phyloP scores from a whole-genome alignment of 2,888 invertebrate genomes.

The Drosophila conformis region DNA sequence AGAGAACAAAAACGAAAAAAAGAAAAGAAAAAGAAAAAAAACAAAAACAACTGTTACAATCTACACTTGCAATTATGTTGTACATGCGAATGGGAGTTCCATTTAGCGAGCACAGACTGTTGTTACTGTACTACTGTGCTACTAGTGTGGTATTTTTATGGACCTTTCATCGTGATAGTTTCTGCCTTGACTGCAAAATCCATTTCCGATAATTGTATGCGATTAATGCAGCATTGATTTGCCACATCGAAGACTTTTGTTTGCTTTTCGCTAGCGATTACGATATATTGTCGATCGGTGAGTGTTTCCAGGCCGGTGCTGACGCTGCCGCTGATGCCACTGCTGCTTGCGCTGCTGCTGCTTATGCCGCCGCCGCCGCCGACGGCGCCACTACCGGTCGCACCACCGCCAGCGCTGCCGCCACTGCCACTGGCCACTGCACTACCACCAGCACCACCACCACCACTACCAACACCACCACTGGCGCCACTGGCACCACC shows the following conservation, averaged over 20 bases:
- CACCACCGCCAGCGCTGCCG: neutral
- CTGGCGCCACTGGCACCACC: constrained; percentile 12
- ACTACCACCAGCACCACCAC: constrained; percentile 13
- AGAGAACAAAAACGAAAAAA: neutral
- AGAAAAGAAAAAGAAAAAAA: neutral
- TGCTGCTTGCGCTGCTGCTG: constrained; percentile 77
- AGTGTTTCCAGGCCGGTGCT: constrained; percentile 85
- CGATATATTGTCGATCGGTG: constrained; percentile 95
- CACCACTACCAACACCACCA: constrained; percentile 32
- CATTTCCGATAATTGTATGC: constrained; percentile 95
- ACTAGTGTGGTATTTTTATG: neutral
- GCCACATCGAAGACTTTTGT: constrained; percentile 97
- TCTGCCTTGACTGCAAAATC: constrained; percentile 98
- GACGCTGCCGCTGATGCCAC: constrained; percentile 82
- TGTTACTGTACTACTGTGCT: neutral
- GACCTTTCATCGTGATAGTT: constrained; percentile 95
- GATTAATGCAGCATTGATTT: constrained; percentile 97
- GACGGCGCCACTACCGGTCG: constrained; percentile 13
- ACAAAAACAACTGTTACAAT: neutral
- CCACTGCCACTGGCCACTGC: constrained; percentile 15
- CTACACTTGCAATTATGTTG: neutral
- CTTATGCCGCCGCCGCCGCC: constrained; percentile 57
- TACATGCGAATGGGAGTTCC: neutral
- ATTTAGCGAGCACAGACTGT: neutral
- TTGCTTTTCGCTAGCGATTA: constrained; percentile 97